Percentiles rank a stretch among this genome's conserved stretches.
These are phyloP conservation scores for Zaprionus obscuricornis DNA, from an alignment of 2,888 invertebrate genomes.

Conservation along the genomic window DNA sequence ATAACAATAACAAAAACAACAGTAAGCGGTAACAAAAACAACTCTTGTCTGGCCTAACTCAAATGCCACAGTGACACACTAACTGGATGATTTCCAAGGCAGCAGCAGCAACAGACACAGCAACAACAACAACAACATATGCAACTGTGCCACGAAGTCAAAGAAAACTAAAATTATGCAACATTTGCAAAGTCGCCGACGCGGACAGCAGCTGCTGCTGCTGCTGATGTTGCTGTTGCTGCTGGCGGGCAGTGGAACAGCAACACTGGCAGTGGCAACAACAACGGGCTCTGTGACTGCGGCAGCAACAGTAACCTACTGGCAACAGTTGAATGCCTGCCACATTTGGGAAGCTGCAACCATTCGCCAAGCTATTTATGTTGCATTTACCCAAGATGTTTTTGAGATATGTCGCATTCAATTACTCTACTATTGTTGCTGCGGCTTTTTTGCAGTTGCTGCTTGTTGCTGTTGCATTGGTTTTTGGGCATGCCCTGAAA, in stretches of 20 bases:
- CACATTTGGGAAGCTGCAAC: slow-evolving; percentile 73
- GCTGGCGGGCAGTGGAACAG: slow-evolving; percentile 30
- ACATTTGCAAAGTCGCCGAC: slow-evolving; percentile 40
- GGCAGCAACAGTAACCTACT: slow-evolving; percentile 10
- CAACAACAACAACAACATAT: slow-evolving; percentile 34
- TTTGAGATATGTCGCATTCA: slow-evolving; percentile 62
- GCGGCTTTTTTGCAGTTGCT: neutral
- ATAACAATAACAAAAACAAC: slow-evolving; percentile 26
- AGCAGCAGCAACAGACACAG: slow-evolving; percentile 16
- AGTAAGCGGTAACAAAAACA: slow-evolving; percentile 12
- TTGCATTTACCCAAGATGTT: slow-evolving; percentile 41
- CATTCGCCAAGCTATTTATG: slow-evolving; percentile 44
- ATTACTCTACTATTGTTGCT: slow-evolving; percentile 44
- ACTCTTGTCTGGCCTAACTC: slow-evolving; percentile 32
- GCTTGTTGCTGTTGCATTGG: neutral
- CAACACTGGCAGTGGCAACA: slow-evolving; percentile 1
- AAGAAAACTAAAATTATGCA: slow-evolving; percentile 68
- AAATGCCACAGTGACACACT: slow-evolving; percentile 79
- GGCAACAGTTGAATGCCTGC: slow-evolving; percentile 45
- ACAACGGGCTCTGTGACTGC: neutral
- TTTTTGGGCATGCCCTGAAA: slow-evolving; percentile 38
- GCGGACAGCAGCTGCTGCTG: slow-evolving; percentile 55
- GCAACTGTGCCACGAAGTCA: slow-evolving; percentile 40
- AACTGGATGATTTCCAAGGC: slow-evolving; percentile 75
- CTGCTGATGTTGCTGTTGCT: slow-evolving; percentile 3